Evolutionary conservation across 1,140 invertebrate genomes (phyloP).

Genomic region (Drosophila nigromelanica): DNA sequence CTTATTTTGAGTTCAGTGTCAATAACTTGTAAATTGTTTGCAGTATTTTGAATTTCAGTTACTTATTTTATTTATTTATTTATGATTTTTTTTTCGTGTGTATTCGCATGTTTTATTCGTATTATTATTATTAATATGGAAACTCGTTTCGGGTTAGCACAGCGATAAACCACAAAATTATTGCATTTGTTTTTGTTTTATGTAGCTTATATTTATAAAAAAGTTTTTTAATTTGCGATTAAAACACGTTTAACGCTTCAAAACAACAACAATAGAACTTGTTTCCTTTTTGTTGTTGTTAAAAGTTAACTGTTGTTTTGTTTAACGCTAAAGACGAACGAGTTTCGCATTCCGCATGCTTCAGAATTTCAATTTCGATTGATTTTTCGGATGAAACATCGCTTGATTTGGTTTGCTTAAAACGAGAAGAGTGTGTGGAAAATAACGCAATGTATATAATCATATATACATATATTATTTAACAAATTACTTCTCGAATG

Average conservation of each 20-base stretch:
- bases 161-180: slow-evolving; percentile 34
- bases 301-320: slow-evolving; percentile 75
- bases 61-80: slow-evolving; percentile 17
- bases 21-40: slow-evolving; percentile 69
- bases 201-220: slow-evolving; percentile 34
- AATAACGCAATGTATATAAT: not conserved
- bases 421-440: not conserved
- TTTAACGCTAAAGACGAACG: slow-evolving; percentile 50
- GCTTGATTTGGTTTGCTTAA: not conserved
- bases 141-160: slow-evolving; percentile 56
- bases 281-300: slow-evolving; percentile 53
- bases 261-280: slow-evolving; percentile 63
- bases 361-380: slow-evolving; percentile 47
- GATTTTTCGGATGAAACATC: slow-evolving; percentile 1
- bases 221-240: slow-evolving; percentile 42
- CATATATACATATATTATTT: not conserved
- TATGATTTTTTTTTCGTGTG: slow-evolving; percentile 13
- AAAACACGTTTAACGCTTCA: slow-evolving; percentile 70
- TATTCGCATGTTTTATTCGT: too few species aligned
- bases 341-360: slow-evolving; percentile 43
- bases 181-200: slow-evolving; percentile 51
- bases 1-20: slow-evolving; percentile 42
- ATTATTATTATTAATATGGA: slow-evolving; percentile 40
- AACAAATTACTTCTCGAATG: too few species aligned
- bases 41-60: slow-evolving; percentile 19